Evolutionary conservation across 2,113 vertebrate species (phyloP), one percentile per base, ranked within the genome.

Genomic region (Nerophis ophidion): DNA sequence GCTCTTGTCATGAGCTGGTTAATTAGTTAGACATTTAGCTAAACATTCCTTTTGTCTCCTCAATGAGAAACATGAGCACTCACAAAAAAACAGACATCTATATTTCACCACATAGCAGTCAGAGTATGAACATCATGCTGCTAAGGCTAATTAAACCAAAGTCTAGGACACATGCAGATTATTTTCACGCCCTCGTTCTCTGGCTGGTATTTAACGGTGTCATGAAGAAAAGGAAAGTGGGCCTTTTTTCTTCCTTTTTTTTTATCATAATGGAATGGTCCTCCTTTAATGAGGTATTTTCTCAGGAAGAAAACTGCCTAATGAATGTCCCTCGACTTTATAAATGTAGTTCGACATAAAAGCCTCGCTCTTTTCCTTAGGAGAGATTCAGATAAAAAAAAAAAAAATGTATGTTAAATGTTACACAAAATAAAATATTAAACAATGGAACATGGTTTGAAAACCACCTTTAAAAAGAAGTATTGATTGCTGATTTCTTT

Each of bases 21-120:
- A 50, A 50, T 50, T 50, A 50, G 48, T 50, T 50, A 26, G 48
- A 50, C 10, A 50, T 50, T 50, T 50, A 26, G 48, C 10, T 9
- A 26, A 50, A 50, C 11, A 50, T 19, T 50, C 48, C 7, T 11
- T 12, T 50, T 50, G 48, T 26, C n/a, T 17, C 48, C 17, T 33
- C 11, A 50, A 5, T 33, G 48, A 26, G 48, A 26, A 50, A 17
- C 17, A 17, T 26, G 10, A 26, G 26, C 26, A 26, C 26, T 26
- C 19, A 19, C 10, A 50, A 4, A n/a, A 50, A 50, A 26, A 26
- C 5, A 50, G 26, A 17, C 48, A 49, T 17, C 48, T 19, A 50
- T 50, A 50, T 33, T 26, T 50, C 19, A 26, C 9, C 17, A 19
- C 38, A 40, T 40, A 9, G 38, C 38, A 3, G 38, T 40, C 38